These are phyloP conservation scores for Tetranychus cinnabarinus DNA, from an alignment of 1,140 invertebrate species.

Conservation along the genomic window DNA sequence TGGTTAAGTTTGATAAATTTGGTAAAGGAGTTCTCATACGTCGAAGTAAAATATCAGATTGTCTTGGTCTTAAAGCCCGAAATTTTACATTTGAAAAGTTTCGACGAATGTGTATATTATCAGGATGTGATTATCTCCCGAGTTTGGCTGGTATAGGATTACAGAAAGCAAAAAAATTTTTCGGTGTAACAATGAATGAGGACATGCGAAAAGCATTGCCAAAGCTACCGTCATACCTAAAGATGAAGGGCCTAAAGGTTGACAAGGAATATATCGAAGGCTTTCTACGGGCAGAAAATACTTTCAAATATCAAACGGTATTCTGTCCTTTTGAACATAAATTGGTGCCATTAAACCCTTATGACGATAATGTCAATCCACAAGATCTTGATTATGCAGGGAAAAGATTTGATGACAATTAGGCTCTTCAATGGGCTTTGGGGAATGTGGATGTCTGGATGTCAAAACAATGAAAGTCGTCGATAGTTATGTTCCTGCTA, in stretches of 20 bases:
- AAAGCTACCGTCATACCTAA: constrained; percentile 28
- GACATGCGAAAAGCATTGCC: constrained; percentile 26
- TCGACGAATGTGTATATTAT: constrained; percentile 80
- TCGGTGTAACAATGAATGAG: constrained; percentile 35
- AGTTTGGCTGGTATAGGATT: constrained; percentile 85
- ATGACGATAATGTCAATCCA: constrained; percentile 17
- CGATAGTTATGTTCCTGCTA: neutral
- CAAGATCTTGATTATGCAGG: constrained; percentile 31
- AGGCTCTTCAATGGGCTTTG: constrained; percentile 51
- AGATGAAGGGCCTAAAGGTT: constrained; percentile 29
- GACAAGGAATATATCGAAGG: constrained; percentile 56
- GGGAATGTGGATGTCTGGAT: constrained; percentile 69
- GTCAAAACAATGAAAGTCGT: constrained; percentile 44
- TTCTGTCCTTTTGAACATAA: constrained; percentile 54
- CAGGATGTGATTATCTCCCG: constrained; percentile 89
- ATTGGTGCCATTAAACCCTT: constrained; percentile 40
- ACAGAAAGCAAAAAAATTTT: constrained; percentile 68
- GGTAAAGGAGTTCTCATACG: constrained; percentile 59
- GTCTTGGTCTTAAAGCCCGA: constrained; percentile 41
- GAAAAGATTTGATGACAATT: constrained; percentile 17
- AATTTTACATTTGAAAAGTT: constrained; percentile 67
- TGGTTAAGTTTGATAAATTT: constrained; percentile 75
- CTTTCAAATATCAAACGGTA: constrained; percentile 76
- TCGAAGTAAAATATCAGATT: constrained; percentile 41
- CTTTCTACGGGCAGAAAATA: constrained; percentile 61